Base-by-base conservation (phyloP, 1,140 invertebrate species). In the Eupeodes corollae region DNA sequence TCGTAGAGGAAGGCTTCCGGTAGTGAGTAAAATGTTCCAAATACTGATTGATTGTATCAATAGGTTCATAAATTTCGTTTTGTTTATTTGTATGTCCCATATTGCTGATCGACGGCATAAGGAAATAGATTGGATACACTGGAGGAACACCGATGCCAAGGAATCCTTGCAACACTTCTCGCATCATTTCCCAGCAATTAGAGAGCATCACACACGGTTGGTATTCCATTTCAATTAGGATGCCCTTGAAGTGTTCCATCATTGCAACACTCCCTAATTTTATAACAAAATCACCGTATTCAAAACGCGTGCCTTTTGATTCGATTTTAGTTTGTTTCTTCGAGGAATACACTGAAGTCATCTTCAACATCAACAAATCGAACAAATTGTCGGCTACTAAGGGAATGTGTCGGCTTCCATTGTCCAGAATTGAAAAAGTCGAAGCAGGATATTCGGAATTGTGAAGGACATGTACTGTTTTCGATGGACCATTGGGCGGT, bases 381-480 rank as follows among this genome's bases (percentile, higher is more conserved):
- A 96, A 95, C 5, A 95, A 71, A 1, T 82, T 81, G 68, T 97
- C 93, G 0, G 91, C 88, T 21, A 91, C 84, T 1, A 98, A 72
- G 26, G 89, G 85, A 11, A 91, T 83, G 35, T 82, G 82, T 64
- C 91, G 88, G 33, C 78, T 82, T 2, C 86, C 84, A 54, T 83
- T 88, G 61, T 98, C 94, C 5, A 96, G 72, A 12, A 96, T 79
- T 6, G 91, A 84, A 71, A 96, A 98, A 11, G 91, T 89, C 0
- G 91, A 88, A 1, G 89, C 89, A 2, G 94, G 93, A 58, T 93
- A 88, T 66, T 98, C 93, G 0, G 88, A 94, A 71, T 96, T 92
- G 68, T 96, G 91, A 1, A 97, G 73, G 12, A 97, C 83, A 69
- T 96, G 88, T 1, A 96, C 81, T 1, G 83, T 85, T 57, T 86